phyloP scores from a whole-genome alignment of 2,888 invertebrate genomes.

The Pardosa pseudoannulata region DNA sequence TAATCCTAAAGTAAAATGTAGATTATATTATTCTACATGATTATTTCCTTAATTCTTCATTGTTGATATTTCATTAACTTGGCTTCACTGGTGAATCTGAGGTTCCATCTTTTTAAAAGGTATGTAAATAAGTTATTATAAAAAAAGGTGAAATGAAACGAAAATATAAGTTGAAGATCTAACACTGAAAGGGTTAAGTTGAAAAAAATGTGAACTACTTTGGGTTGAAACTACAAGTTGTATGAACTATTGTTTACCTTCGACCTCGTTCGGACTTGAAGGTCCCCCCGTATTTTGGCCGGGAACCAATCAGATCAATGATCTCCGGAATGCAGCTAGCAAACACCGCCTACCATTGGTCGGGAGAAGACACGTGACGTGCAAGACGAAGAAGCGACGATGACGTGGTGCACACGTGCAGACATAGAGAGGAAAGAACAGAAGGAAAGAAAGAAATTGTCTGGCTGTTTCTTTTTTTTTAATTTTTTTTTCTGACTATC shows the following conservation, averaged over 20 bases:
- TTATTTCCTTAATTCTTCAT: too few species aligned
- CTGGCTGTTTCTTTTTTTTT: conserved; percentile 36
- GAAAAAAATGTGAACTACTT: conserved; percentile 59
- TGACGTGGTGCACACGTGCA: conserved; percentile 67
- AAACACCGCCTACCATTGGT: conserved; percentile 93
- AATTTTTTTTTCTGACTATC: conserved; percentile 33
- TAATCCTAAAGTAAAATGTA: too few species aligned
- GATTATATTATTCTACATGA: too few species aligned
- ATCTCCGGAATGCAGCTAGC: conserved; percentile 99
- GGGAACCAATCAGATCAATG: conserved; percentile 99
- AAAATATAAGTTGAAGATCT: conserved; percentile 26
- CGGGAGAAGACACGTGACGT: conserved; percentile 71
- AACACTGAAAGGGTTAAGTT: conserved; percentile 27
- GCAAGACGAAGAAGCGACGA: conserved; percentile 71
- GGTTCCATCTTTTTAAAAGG: conserved; percentile 44
- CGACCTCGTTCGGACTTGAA: conserved; percentile 99
- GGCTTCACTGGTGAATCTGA: too few species aligned
- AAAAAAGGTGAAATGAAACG: conserved; percentile 22
- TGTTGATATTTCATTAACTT: too few species aligned
- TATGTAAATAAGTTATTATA: background rate
- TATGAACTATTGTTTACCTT: conserved; percentile 84
- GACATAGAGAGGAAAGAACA: conserved; percentile 56
- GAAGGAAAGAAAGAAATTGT: conserved; percentile 63
- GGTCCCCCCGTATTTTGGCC: conserved; percentile 99
- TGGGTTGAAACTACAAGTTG: conserved; percentile 55